Base-by-base conservation (phyloP, 2,888 invertebrate species). In the Macropis europaea region DNA sequence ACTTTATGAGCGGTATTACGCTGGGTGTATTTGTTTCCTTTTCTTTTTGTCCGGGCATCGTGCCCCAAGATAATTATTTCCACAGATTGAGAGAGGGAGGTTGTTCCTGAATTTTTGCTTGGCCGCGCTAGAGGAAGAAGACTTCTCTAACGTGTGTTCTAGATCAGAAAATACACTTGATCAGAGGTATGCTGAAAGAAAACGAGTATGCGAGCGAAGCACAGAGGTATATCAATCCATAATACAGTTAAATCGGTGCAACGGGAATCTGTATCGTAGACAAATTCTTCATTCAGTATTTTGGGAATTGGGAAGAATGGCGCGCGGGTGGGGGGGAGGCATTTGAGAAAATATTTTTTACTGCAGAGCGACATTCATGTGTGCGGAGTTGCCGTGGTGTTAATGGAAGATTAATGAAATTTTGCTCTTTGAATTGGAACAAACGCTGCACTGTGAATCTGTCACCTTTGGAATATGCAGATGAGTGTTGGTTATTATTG, bases 41-140 rank as follows among this genome's bases (percentile, higher is more conserved):
- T n/a, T n/a, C n/a, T n/a, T n/a, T n/a, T n/a, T n/a, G n/a, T n/a
- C n/a, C n/a, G n/a, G 2, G 19, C 42, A 26, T 48, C 40, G 15
- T 56, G 17, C 30, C 47, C 62, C 60, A 59, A 26, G 63, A 72
- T 66, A 56, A 64, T 52, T 77, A 45, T 74, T 60, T 74, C 32
- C 77, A 72, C 75, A 77, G 69, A 77, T 72, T 28, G 45, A 24
- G 42, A 54, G 28, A 6, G 13, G 24, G 15, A 32, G 42, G 26
- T 38, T 45, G 52, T 42, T 66, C 36, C 57, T 59, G 43, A 7
- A 28, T 40, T 48, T 11, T 34, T 45, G 28, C 13, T 36, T 36
- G 19, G 42, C n/a, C n/a, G 24, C 38, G 13, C 24, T 43, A 36
- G 22, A 66, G 19, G 48, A 19, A 50, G 56, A 54, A 47, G 56